A percentile compares a stretch with the other conserved stretches of the same genome.
These are phyloP conservation scores for Drosophila nr. medialis DNA, from an alignment of 2,888 invertebrate genomes.

Conservation along the genomic window DNA sequence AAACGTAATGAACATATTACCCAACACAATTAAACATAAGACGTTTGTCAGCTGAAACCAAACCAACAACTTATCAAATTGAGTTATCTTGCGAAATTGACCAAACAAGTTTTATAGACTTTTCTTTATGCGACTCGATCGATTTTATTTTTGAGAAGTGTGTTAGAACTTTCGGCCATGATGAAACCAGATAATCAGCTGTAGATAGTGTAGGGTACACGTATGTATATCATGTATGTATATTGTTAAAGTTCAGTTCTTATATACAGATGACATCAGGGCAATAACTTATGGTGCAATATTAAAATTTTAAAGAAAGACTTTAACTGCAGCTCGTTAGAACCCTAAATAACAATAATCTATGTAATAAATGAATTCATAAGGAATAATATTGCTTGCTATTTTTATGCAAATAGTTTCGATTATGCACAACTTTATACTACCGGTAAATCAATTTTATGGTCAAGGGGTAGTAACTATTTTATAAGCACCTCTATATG, in stretches of 20 bases:
- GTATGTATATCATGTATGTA: background rate
- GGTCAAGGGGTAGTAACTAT: constrained; percentile 4
- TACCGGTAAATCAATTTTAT: constrained; percentile 36
- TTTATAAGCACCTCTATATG: constrained; percentile 23
- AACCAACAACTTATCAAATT: constrained; percentile 64
- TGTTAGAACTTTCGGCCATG: constrained; percentile 8
- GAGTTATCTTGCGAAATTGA: constrained; percentile 54
- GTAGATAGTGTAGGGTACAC: background rate
- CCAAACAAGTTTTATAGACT: constrained; percentile 67
- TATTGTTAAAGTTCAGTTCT: background rate
- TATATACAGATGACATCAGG: constrained; percentile 1
- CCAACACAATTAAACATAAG: constrained; percentile 64
- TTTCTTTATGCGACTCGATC: constrained; percentile 38
- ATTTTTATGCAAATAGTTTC: background rate
- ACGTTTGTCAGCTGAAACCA: constrained; percentile 65
- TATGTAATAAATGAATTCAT: background rate
- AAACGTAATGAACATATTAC: constrained; percentile 71
- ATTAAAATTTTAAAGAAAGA: background rate
- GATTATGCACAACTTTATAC: constrained; percentile 34
- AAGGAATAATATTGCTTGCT: background rate
- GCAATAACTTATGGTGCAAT: background rate
- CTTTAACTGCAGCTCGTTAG: background rate
- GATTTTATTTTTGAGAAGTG: constrained; percentile 28
- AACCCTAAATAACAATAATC: background rate
- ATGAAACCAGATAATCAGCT: constrained; percentile 22